Conservation (phyloP, 2,113 vertebrate species). For the Epinephelus lanceolatus region DNA sequence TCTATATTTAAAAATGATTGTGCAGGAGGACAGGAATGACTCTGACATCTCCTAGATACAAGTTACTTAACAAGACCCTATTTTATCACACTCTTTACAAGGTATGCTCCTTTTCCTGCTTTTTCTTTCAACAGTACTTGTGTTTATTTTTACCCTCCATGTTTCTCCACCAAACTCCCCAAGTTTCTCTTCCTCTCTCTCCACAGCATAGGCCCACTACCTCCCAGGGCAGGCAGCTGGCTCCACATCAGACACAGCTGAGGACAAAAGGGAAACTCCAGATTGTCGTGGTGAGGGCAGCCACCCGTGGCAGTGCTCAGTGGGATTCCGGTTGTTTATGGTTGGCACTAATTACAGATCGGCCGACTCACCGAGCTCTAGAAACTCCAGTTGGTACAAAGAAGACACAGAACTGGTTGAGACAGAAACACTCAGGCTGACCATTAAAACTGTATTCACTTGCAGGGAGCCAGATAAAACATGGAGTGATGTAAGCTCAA, state of each 20-base stretch:
- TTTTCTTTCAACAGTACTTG: conserved; percentile 14
- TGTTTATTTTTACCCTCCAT: conserved; percentile 1
- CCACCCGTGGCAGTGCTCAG: conserved; percentile 67
- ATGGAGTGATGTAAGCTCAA: conserved; percentile 47
- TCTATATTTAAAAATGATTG: conserved; percentile 60
- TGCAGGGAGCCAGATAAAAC: conserved; percentile 46
- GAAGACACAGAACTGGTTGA: conserved; percentile 21
- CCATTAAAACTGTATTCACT: conserved; percentile 46
- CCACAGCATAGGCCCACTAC: background rate
- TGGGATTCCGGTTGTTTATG: conserved; percentile 68
- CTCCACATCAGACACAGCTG: conserved; percentile 52
- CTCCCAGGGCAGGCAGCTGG: conserved; percentile 58
- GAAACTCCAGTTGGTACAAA: conserved; percentile 39
- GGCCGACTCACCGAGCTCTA: conserved; percentile 44
- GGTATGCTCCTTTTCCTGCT: background rate
- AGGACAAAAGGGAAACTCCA: conserved; percentile 71
- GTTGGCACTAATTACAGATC: conserved; percentile 74
- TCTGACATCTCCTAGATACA: conserved; percentile 21
- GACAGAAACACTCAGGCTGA: conserved; percentile 30
- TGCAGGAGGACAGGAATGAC: conserved; percentile 33
- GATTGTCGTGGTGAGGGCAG: conserved; percentile 70
- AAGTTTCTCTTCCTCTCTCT: background rate
- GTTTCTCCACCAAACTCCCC: background rate
- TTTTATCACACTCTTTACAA: conserved; percentile 19
- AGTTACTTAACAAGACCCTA: conserved; percentile 29